These are phyloP conservation scores for Pseudorhombus dupliciocellatus DNA, from an alignment of 2,113 vertebrate genomes.

Conservation along the genomic window DNA sequence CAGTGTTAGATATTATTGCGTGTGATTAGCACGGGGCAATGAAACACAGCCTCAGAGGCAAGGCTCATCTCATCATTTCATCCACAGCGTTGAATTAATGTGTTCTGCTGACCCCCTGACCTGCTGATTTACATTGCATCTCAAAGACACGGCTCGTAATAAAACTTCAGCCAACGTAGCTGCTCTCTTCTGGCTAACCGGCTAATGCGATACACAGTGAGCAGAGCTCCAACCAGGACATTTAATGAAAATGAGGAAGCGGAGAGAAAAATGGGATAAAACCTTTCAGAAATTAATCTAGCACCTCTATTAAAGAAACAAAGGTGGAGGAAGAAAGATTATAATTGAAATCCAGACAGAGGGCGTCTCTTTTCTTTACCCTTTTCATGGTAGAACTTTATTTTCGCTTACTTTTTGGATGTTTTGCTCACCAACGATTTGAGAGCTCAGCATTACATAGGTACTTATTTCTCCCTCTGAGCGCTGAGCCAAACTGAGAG, in stretches of 20 bases:
- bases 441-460: conserved; percentile 33
- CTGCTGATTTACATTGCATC: conserved; percentile 75
- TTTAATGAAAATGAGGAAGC: conserved; percentile 74
- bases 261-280: conserved; percentile 59
- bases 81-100: conserved; percentile 68
- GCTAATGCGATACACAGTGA: conserved; percentile 62
- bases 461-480: conserved; percentile 12
- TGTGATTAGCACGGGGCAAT: conserved; percentile 43
- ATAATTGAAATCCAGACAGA: conserved; percentile 72
- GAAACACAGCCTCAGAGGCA: conserved; percentile 59
- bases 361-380: conserved; percentile 53
- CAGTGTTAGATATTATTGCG: conserved; percentile 51
- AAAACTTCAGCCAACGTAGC: conserved; percentile 52
- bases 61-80: conserved; percentile 55
- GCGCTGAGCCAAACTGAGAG: neutral
- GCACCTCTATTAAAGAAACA: conserved; percentile 73
- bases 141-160: conserved; percentile 73
- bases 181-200: conserved; percentile 55
- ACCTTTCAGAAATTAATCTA: conserved; percentile 70
- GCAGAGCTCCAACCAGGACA: conserved; percentile 67
- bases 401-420: conserved; percentile 53
- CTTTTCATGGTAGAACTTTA: conserved; percentile 43
- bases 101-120: conserved; percentile 69
- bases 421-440: conserved; percentile 22
- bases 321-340: conserved; percentile 56